A percentile compares a stretch with the other conserved stretches of the same genome.
Evolutionary conservation across 2,797 vertebrate species (phyloP).

Genomic region (Kryptolebias ocellatus): DNA sequence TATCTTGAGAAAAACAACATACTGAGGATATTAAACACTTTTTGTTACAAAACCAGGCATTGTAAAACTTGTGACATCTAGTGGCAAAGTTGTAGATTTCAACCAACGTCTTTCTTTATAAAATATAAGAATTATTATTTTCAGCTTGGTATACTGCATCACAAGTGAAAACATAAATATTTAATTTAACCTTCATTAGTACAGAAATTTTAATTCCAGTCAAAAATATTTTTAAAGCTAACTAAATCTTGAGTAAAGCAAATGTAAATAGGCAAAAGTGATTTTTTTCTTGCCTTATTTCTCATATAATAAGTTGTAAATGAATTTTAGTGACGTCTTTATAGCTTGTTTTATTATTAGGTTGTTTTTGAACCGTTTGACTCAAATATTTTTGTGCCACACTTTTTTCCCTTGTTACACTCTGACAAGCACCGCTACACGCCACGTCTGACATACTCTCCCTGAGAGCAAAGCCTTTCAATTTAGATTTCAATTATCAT

Average conservation of each 20-base stretch:
- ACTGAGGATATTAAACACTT: background rate
- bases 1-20: background rate
- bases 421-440: slow-evolving; percentile 50
- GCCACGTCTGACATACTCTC: slow-evolving; percentile 71
- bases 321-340: slow-evolving; percentile 4
- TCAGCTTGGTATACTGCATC: no score
- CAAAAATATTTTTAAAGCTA: no score
- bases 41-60: background rate
- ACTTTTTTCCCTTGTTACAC: slow-evolving; percentile 28
- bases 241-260: no score
- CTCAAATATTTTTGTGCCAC: slow-evolving; percentile 38
- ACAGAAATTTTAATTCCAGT: no score
- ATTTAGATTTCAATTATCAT: slow-evolving; percentile 89
- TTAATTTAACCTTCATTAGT: background rate
- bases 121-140: no score
- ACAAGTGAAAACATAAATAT: background rate
- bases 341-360: slow-evolving; percentile 10
- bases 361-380: slow-evolving; percentile 33
- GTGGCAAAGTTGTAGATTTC: background rate
- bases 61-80: background rate
- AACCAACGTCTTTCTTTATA: background rate
- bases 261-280: no score
- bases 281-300: no score
- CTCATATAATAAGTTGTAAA: slow-evolving; percentile 2
- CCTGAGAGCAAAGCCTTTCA: slow-evolving; percentile 81